A percentile compares a stretch with the other conserved stretches of the same genome.
Evolutionary conservation across 2,113 vertebrate species (phyloP).

Genomic region (Rhabdomys dilectus): DNA sequence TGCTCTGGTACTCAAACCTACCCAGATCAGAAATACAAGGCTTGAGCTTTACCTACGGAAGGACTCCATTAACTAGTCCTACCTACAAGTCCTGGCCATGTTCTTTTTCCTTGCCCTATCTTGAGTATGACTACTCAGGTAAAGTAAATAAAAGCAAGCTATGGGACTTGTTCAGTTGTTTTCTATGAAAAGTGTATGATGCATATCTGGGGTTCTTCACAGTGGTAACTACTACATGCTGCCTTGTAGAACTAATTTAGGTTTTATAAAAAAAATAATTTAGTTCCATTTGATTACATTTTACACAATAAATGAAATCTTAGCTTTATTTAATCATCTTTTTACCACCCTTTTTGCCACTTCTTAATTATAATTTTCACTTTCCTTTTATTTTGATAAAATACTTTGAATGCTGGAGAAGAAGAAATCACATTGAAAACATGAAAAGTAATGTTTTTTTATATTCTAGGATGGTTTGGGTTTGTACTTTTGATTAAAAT

Average conservation of each 20-base stretch:
- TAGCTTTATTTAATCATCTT: not conserved
- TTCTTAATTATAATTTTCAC: not conserved
- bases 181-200: not conserved
- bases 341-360: not conserved
- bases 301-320: not conserved
- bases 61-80: not conserved
- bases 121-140: too few relatives aligned
- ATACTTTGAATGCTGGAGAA: constrained; percentile 24
- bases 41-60: not conserved
- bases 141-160: not conserved
- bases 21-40: not conserved
- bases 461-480: not conserved
- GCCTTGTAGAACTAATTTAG: not conserved
- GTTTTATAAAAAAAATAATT: not conserved
- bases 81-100: not conserved
- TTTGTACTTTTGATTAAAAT: constrained; percentile 55
- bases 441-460: not conserved
- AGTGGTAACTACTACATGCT: not conserved
- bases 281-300: not conserved
- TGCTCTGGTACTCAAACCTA: not conserved
- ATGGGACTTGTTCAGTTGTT: not conserved
- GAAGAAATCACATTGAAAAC: not conserved
- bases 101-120: not conserved
- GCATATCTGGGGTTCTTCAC: not conserved
- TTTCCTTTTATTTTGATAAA: constrained; percentile 46